Conservation (phyloP, 2,797 vertebrate genomes). For the Manis crassicaudata region DNA sequence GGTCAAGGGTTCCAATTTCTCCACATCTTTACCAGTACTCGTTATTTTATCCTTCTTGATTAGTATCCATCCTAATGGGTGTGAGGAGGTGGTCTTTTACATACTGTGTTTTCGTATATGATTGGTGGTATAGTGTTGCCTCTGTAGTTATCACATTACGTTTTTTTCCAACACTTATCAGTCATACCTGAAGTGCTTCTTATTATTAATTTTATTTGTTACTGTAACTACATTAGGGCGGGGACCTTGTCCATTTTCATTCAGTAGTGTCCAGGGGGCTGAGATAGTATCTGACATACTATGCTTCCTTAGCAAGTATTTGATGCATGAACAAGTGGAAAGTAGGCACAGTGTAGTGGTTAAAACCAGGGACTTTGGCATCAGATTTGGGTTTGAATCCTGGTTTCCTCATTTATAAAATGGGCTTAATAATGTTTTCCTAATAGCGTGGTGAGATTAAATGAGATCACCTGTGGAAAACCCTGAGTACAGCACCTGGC, state of each 20-base stretch:
- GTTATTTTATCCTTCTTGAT: background rate
- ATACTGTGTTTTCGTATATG: conserved; percentile 44
- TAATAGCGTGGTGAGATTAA: conserved; percentile 29
- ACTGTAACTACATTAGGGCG: background rate
- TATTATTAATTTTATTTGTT: background rate
- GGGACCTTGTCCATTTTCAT: background rate
- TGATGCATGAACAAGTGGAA: background rate
- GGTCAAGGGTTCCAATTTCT: conserved; percentile 3
- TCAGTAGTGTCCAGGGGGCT: background rate
- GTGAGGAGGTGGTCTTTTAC: background rate
- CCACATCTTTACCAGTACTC: background rate
- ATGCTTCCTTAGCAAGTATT: conserved; percentile 18
- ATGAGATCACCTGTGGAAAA: conserved; percentile 35
- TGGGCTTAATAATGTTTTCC: conserved; percentile 31
- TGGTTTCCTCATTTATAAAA: conserved; percentile 42
- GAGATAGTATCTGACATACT: conserved; percentile 15
- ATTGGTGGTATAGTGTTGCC: background rate
- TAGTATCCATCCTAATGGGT: background rate
- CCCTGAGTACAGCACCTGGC: background rate
- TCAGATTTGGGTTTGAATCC: conserved; percentile 38
- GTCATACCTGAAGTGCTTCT: conserved; percentile 12
- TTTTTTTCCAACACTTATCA: background rate
- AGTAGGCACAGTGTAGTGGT: background rate
- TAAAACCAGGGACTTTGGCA: conserved; percentile 6
- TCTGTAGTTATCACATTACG: background rate